A percentile compares a stretch with the other conserved stretches of the same genome.
Conservation (phyloP, 2,797 vertebrate genomes). For the Pseudochaenichthys georgianus region DNA sequence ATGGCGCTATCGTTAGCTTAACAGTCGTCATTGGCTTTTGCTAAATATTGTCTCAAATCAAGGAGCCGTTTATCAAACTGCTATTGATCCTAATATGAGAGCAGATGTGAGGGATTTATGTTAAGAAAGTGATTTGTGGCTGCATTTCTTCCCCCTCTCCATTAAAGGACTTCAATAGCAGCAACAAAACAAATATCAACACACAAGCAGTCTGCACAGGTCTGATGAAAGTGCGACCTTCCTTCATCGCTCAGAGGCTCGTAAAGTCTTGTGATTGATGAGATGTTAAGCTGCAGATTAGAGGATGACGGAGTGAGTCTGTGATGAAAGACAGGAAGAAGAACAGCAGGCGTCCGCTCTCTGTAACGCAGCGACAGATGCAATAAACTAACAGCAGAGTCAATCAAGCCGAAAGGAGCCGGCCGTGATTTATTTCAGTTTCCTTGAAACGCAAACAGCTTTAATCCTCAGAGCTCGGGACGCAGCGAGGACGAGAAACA, state of each 20-base stretch:
- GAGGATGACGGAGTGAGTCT: neutral
- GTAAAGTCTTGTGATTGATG: slow-evolving; percentile 34
- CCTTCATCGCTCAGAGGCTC: slow-evolving; percentile 26
- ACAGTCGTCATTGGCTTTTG: too few species aligned
- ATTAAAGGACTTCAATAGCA: neutral
- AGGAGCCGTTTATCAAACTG: too few species aligned
- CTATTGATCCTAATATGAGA: too few species aligned
- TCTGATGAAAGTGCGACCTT: slow-evolving; percentile 28
- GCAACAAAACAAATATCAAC: slow-evolving; percentile 30
- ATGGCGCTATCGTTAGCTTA: neutral
- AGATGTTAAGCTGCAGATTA: slow-evolving; percentile 23
- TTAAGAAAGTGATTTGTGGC: neutral
- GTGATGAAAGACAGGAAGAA: neutral
- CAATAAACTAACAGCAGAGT: slow-evolving; percentile 65
- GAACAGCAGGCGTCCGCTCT: slow-evolving; percentile 28
- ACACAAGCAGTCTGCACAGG: slow-evolving; percentile 16
- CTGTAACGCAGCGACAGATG: slow-evolving; percentile 36
- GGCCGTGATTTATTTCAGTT: slow-evolving; percentile 39
- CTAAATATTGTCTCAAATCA: too few species aligned
- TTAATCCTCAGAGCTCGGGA: slow-evolving; percentile 29
- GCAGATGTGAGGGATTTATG: neutral
- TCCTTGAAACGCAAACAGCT: slow-evolving; percentile 22
- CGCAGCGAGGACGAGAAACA: slow-evolving; percentile 19
- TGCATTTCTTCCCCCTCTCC: neutral
- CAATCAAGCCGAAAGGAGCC: slow-evolving; percentile 47